Conservation (phyloP, 2,888 invertebrate species). For the Conomelus anceps region DNA sequence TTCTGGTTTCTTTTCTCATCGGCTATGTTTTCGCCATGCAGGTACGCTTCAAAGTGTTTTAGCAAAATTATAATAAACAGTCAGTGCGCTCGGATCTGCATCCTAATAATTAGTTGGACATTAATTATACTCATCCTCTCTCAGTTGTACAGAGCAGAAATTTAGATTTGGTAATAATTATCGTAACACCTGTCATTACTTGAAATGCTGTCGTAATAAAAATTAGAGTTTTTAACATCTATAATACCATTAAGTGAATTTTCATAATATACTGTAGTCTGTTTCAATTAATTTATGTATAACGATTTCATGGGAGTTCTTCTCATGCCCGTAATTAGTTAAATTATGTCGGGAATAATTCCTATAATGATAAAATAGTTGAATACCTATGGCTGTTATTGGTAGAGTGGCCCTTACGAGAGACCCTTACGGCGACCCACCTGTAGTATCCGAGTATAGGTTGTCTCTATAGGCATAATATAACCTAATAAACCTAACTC, state of each 20-base stretch:
- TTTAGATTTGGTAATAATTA: not conserved
- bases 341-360: too few species aligned
- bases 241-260: not conserved
- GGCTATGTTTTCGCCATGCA: not conserved
- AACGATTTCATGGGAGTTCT: not conserved
- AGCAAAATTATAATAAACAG: not conserved
- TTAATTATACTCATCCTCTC: not conserved
- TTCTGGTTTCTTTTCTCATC: not conserved
- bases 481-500: too few species aligned
- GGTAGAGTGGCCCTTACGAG: too few species aligned
- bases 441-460: too few species aligned
- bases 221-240: not conserved
- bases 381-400: too few species aligned
- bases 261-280: not conserved
- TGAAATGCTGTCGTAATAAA: not conserved
- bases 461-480: too few species aligned
- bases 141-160: not conserved
- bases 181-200: not conserved
- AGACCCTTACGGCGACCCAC: too few species aligned
- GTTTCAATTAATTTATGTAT: not conserved
- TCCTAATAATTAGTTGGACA: not conserved
- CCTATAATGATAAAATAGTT: not conserved
- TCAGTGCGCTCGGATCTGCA: not conserved
- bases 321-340: not conserved
- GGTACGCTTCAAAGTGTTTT: not conserved